A percentile compares a stretch with the other conserved stretches of the same genome.
phyloP scores from a whole-genome alignment of 2,797 vertebrate species.

The Ceyx erithaca region DNA sequence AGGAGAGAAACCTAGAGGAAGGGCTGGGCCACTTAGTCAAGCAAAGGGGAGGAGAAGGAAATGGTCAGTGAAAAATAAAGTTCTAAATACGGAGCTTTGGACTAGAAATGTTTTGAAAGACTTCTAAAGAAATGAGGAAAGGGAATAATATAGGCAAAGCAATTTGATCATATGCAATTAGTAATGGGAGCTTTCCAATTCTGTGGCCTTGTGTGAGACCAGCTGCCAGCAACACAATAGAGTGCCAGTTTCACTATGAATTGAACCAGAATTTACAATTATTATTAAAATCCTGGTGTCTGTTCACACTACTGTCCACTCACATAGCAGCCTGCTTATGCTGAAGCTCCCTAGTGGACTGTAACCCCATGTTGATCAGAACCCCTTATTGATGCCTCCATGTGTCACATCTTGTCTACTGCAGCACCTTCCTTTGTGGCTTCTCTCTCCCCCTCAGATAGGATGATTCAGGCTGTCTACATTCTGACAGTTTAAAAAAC shows the following conservation, averaged over 20 bases:
- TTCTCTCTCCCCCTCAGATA: neutral
- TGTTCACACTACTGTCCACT: fast-evolving
- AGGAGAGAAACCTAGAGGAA: slow-evolving; percentile 50
- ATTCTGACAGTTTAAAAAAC: neutral
- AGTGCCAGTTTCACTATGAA: neutral
- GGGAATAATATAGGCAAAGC: neutral
- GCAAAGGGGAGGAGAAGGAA: slow-evolving; percentile 60
- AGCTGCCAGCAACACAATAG: neutral
- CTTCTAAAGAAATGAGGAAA: neutral
- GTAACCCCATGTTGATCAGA: neutral
- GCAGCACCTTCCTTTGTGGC: neutral
- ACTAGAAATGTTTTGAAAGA: neutral
- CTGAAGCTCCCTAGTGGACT: neutral
- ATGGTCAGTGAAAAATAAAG: slow-evolving; percentile 16
- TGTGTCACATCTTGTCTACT: neutral
- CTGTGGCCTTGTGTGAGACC: neutral
- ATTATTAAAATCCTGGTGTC: neutral
- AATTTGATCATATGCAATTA: neutral
- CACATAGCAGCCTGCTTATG: neutral
- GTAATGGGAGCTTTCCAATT: neutral
- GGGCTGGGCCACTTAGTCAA: slow-evolving; percentile 66
- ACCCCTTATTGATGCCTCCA: neutral
- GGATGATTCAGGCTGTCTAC: neutral
- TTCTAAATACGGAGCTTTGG: neutral
- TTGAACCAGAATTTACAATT: neutral